Evolutionary conservation across 2,113 vertebrate species (phyloP), one percentile per base, ranked within the genome.

Genomic region (Syngnathus scovelli): DNA sequence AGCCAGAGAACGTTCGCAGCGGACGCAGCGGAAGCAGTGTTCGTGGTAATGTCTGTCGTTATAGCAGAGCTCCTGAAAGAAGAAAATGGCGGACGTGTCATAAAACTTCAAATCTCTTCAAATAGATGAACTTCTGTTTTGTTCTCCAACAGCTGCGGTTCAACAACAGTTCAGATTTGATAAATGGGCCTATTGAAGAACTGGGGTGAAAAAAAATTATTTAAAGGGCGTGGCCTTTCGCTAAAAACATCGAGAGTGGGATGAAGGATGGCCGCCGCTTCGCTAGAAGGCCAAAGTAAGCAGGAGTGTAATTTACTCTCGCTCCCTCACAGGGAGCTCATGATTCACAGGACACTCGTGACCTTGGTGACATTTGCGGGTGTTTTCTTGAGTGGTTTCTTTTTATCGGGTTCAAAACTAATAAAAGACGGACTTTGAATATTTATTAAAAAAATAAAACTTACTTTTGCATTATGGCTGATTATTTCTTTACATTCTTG

Each of bases 1-100:
- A 0, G 96, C 94, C 68, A 98, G 91, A 0, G 95, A 97, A 64
- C 94, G 92, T 23, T 94, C 92, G 2, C 96, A 98, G 84, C 92
- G 95, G 80, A 94, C 93, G 82, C 96, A 99, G 0, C 94, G 93
- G 61, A 99, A 98, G 76, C 96, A 99, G 64, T 94, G 90, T 74
- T 95, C 93, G 0, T 99, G 96, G 91, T 96, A 99, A 46, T 95
- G 92, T 13, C 92, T 90, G 74, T 98, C 89, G 82, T 99, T 93
- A 0, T 96, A 98, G 87, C 94, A 94, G 62, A 99, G 92, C 82
- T 99, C 96, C 96, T 99, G 84, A 0, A 37, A 64, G 61, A 37
- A 41, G 55, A 67, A 41, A 43, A 33, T 33, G 41, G 41, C 41
- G 11, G 27, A 7, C 1, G 7, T 2, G 15, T 58, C 9, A 33